phyloP scores from a whole-genome alignment of 2,888 invertebrate genomes.

The Pristionchus entomophagus region DNA sequence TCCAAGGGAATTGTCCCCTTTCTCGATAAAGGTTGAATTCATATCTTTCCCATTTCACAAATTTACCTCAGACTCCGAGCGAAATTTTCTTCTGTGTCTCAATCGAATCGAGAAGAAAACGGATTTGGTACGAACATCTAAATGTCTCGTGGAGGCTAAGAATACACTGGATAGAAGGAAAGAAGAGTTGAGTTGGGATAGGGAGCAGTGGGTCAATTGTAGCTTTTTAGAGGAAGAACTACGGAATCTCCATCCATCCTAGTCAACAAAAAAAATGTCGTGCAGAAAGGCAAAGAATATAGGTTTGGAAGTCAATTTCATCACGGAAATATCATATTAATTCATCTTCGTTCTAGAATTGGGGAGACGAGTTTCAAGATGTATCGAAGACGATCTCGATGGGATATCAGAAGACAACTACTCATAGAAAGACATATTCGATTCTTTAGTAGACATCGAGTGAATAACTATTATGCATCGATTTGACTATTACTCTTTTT shows the following conservation, averaged over 20 bases:
- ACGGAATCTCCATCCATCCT: not conserved
- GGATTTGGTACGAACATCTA: conserved; percentile 28
- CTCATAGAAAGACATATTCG: not conserved
- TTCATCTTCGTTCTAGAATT: not conserved
- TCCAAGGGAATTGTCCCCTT: conserved; percentile 18
- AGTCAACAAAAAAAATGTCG: not conserved
- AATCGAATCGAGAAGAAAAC: conserved; percentile 32
- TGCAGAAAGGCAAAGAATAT: not conserved
- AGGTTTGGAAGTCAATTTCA: not conserved
- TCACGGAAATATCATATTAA: not conserved
- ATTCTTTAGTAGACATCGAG: not conserved
- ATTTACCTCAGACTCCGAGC: not conserved
- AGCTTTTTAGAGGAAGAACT: not conserved
- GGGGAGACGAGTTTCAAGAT: not conserved
- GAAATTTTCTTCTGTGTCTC: conserved; percentile 43
- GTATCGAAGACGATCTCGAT: not conserved
- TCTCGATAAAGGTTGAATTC: not conserved
- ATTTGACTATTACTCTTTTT: not conserved
- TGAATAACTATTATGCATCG: not conserved
- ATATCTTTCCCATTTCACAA: not conserved
- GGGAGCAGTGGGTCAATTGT: not conserved
- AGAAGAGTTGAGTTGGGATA: not conserved
- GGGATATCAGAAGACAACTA: not conserved
- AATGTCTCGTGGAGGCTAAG: conserved; percentile 40
- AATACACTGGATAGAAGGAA: conserved; percentile 10